A percentile compares a stretch with the other conserved stretches of the same genome.
Conservation (phyloP, 2,113 vertebrate species). For the Cololabis saira region DNA sequence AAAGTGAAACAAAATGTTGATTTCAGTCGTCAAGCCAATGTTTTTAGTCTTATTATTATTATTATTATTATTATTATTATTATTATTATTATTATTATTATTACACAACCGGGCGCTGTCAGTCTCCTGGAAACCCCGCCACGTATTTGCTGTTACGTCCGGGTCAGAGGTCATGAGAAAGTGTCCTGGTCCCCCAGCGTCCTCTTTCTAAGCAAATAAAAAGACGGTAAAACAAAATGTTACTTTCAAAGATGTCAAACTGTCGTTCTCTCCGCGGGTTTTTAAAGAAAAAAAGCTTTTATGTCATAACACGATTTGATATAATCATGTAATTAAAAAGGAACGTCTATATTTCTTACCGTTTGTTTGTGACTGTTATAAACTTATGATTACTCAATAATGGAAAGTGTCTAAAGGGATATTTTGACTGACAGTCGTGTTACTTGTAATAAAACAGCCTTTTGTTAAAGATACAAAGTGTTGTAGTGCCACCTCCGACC, state of each 20-base stretch:
- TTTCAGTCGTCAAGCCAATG: no score
- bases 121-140: no score
- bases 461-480: conserved; percentile 23
- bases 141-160: no score
- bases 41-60: no score
- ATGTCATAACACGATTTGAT: conserved; percentile 45
- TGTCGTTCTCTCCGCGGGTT: neutral
- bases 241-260: neutral
- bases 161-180: no score
- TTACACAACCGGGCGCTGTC: no score
- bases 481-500: no score
- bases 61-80: no score
- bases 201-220: no score
- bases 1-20: no score
- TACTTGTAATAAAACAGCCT: conserved; percentile 50
- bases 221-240: neutral
- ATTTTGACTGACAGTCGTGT: conserved; percentile 55
- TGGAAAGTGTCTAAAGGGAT: conserved; percentile 37
- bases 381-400: conserved; percentile 40
- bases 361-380: conserved; percentile 46
- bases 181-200: no score
- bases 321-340: conserved; percentile 46
- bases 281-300: neutral
- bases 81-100: no score
- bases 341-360: conserved; percentile 55